Conservation (phyloP, 2,797 vertebrate genomes). For the Saxicola maurus region DNA sequence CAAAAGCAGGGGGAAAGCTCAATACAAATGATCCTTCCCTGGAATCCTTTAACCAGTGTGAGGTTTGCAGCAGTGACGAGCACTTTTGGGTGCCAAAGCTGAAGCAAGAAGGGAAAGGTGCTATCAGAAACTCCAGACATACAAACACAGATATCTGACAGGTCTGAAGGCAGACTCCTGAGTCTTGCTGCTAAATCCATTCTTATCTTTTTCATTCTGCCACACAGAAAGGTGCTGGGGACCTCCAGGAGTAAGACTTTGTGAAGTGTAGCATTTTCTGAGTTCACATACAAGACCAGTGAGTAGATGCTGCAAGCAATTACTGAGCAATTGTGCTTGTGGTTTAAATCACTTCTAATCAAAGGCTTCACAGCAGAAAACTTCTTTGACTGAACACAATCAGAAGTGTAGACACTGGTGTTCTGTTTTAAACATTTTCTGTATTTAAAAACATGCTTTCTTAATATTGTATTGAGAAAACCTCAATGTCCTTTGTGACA, state of each 20-base stretch:
- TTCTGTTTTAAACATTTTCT: neutral
- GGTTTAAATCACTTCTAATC: neutral
- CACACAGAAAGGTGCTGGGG: neutral
- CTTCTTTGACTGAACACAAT: neutral
- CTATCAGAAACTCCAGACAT: neutral
- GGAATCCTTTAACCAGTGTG: neutral
- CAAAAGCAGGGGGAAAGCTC: neutral
- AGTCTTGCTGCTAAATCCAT: neutral
- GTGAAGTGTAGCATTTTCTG: neutral
- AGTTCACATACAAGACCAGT: neutral
- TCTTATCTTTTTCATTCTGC: neutral
- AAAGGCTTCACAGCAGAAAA: neutral
- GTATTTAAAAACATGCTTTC: neutral
- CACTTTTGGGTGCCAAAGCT: neutral
- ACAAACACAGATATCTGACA: neutral
- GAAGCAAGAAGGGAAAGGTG: neutral
- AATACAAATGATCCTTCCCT: neutral
- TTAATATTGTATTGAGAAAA: neutral
- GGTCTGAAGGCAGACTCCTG: neutral
- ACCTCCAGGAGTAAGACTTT: neutral
- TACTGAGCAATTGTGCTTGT: neutral
- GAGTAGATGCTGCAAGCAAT: neutral
- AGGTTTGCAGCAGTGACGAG: neutral
- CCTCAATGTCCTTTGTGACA: neutral
- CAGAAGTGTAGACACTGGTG: neutral